phyloP scores from a whole-genome alignment of 2,113 vertebrate species.

The Crotalus viridis region DNA sequence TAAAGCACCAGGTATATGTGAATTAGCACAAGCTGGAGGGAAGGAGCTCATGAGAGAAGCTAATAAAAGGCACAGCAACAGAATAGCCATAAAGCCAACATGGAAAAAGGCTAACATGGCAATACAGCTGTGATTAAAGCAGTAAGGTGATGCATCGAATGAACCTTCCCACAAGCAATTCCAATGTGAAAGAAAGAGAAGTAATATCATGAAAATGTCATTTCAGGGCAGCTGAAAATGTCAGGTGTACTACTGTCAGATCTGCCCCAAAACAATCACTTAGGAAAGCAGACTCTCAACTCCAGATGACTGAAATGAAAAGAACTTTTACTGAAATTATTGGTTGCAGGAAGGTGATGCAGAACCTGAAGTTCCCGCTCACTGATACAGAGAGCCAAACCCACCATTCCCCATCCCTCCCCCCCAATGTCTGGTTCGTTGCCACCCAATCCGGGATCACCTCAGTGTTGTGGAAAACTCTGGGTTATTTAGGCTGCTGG shows the following conservation, averaged over 20 bases:
- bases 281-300: too few relatives aligned
- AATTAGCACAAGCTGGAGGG: conserved; percentile 23
- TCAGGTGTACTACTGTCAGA: not conserved
- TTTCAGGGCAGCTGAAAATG: not conserved
- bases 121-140: conserved; percentile 14
- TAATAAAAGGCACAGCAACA: conserved; percentile 55
- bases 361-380: too few relatives aligned
- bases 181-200: conserved; percentile 29
- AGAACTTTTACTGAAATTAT: too few relatives aligned
- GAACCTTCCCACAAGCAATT: conserved; percentile 11
- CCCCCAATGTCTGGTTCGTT: too few relatives aligned
- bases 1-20: conserved; percentile 54
- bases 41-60: conserved; percentile 39
- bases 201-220: conserved; percentile 13
- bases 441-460: too few relatives aligned
- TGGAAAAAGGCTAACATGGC: conserved; percentile 19
- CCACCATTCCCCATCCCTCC: too few relatives aligned
- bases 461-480: too few relatives aligned
- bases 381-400: too few relatives aligned
- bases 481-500: too few relatives aligned
- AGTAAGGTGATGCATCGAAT: conserved; percentile 17
- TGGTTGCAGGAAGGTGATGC: too few relatives aligned
- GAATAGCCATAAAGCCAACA: conserved; percentile 41
- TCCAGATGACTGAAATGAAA: too few relatives aligned
- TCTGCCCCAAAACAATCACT: too few relatives aligned